Evolutionary conservation across 2,888 invertebrate species (phyloP), one percentile per base, ranked within the genome.

Genomic region (Branchellion lobata): DNA sequence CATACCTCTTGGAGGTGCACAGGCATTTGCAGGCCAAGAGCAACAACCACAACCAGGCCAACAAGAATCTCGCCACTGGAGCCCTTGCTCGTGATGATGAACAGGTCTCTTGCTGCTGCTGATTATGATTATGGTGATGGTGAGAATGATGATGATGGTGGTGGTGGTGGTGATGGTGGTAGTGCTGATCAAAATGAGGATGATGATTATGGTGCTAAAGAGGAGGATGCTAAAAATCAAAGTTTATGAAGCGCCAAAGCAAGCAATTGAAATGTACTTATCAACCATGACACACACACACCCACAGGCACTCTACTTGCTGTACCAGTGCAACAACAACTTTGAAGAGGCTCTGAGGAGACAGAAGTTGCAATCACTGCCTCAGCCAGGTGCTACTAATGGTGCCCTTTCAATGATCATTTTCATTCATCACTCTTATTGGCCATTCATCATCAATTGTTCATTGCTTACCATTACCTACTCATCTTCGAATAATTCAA

Each of bases 291-390:
- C n/a, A n/a, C n/a, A n/a, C n/a, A 40, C 40, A 40, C 5, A 5
- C 27, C 81, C 82, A 11, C 93, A 96, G 89, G 95, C 96, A 0
- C 89, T 97, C 76, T 96, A 92, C 87, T 88, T 96, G 80, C 89
- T 97, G 27, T 92, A 95, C 78, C 96, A 96, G 86, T 96, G 96
- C 88, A 96, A 95, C 0, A 94, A 96, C 86, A 96, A 95, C 88
- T 90, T 92, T n/a, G 83, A 83, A 51, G 83, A 83, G 71, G 83
- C 83, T 0, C 61, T 82, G 27, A 68, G 83, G 40, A 61, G 83
- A 65, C 77, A 82, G 24, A 83, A 83, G 47, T 79, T 83, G 81
- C 83, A 83, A 79, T 85, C 86, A 8, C 90, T 92, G 78, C 86
- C 89, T 33, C 85, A 91, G 92, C 85, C 86, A 85, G 86, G 86